These are phyloP conservation scores for Cylindroiulus punctatus DNA, from an alignment of 2,888 invertebrate genomes.

Conservation along the genomic window DNA sequence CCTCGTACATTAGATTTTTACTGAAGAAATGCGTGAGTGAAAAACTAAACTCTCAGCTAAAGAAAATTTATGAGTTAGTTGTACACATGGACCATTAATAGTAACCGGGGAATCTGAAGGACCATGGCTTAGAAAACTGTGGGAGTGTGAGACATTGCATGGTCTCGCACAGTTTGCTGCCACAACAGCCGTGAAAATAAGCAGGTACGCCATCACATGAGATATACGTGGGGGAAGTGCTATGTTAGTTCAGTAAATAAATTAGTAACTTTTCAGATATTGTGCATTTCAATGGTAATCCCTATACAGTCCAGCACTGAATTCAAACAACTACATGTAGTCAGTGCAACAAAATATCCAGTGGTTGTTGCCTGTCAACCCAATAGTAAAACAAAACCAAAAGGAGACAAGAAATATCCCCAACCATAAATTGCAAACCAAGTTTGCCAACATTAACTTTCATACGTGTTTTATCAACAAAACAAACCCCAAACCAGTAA, in stretches of 20 bases:
- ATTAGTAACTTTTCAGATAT: constrained; percentile 32
- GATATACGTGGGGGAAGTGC: constrained; percentile 43
- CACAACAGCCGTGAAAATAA: constrained; percentile 3
- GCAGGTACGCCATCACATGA: constrained; percentile 34
- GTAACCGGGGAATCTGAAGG: neutral
- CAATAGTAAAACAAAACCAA: neutral
- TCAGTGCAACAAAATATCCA: constrained; percentile 43
- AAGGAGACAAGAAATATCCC: neutral
- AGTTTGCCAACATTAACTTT: neutral
- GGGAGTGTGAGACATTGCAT: too few relatives aligned
- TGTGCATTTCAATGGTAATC: constrained; percentile 23
- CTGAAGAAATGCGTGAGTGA: too few relatives aligned
- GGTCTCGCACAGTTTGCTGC: too few relatives aligned
- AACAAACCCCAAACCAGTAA: constrained; percentile 5
- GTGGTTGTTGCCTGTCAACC: constrained; percentile 47
- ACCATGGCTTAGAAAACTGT: neutral
- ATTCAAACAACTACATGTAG: neutral
- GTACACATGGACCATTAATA: neutral
- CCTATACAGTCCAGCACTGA: constrained; percentile 2
- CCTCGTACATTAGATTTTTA: too few relatives aligned
- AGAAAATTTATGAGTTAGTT: neutral
- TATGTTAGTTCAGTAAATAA: constrained; percentile 39
- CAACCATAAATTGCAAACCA: neutral
- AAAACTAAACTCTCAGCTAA: neutral
- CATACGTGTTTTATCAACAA: neutral